Evolutionary conservation across 2,797 vertebrate species (phyloP).

Genomic region (Protonibea diacanthus): DNA sequence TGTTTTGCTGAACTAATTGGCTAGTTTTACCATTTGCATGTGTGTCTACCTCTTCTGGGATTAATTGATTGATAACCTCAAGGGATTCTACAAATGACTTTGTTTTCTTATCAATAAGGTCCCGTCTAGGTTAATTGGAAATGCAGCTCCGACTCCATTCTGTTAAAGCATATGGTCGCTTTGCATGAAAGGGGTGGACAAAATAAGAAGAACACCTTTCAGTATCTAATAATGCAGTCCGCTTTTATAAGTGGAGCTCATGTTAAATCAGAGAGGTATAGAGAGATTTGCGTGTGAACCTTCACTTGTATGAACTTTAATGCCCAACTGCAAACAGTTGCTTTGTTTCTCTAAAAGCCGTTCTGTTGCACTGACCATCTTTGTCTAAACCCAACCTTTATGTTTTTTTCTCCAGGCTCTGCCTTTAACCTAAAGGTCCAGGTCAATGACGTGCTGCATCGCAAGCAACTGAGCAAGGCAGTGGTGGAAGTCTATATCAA

Average conservation of each 20-base stretch:
- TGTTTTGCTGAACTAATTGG: slow-evolving; percentile 23
- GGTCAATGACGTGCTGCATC: slow-evolving; percentile 87
- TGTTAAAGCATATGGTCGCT: neutral
- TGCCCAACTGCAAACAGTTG: neutral
- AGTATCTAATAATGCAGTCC: neutral
- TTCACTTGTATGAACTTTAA: neutral
- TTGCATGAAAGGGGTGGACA: neutral
- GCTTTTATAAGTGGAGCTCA: too few species aligned
- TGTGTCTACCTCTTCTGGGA: slow-evolving; percentile 17
- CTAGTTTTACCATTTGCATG: slow-evolving; percentile 13
- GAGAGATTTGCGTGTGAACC: too few species aligned
- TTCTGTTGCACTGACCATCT: neutral
- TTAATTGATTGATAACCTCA: slow-evolving; percentile 30
- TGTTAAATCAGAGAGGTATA: too few species aligned
- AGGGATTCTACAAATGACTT: slow-evolving; percentile 44
- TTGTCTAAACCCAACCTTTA: neutral
- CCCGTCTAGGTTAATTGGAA: slow-evolving; percentile 36
- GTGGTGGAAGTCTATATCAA: slow-evolving; percentile 91
- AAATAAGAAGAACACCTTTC: slow-evolving; percentile 9
- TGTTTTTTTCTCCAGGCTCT: slow-evolving; percentile 73
- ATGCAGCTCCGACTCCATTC: slow-evolving; percentile 6
- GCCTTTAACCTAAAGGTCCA: slow-evolving; percentile 90
- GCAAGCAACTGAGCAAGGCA: slow-evolving; percentile 82
- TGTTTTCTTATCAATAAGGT: slow-evolving; percentile 34
- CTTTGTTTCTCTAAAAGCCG: neutral